Base-by-base conservation (phyloP, 1,140 invertebrate species). In the Nebria ingens region DNA sequence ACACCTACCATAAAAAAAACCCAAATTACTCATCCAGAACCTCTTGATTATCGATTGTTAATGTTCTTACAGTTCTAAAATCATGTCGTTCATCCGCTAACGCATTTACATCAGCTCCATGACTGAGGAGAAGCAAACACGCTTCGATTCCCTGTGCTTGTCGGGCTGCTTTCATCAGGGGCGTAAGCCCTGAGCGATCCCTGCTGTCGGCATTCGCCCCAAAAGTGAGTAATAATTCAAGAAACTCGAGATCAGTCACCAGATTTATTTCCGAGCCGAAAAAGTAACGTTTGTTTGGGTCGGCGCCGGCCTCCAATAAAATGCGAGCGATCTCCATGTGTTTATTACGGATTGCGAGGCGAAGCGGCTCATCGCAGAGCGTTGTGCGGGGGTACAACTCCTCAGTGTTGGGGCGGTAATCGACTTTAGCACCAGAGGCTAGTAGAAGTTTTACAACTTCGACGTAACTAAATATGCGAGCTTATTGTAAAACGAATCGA, bases 211-310 rank as follows among this genome's bases (percentile, higher is more conserved):
- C 87, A 67, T 90, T 79, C 3, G 91, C 91, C 9, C 91, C 91
- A 64, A 90, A 89, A 13, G 82, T 82, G 17, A 95, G 73, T 53
- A 95, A 68, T 52, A 93, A 71, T 66, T 91, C 84, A 68, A 94
- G 71, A 63, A 86, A 91, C 56, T 89, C 83, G 42, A 87, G 73
- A 62, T 93, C 90, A 21, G 82, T 87, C 1, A 93, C 83, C 42
- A 93, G 73, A 67, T 93, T 93, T 54, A 95, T 90, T 72, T 94
- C 91, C 0, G 88, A 81, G 1, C 91, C 91, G 64, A 93, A 89
- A 71, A 94, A 94, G 67, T 92, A 91, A 11, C 77, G 80, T 73
- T 82, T 89, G 71, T 83, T 92, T 55, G 81, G 83, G 70, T 86
- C 83, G 0, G 84, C 84, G 1, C 84, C 84, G 56, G 84, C 80